These are phyloP conservation scores for Callaeas wilsoni DNA, from an alignment of 2,113 vertebrate species.

Conservation along the genomic window DNA sequence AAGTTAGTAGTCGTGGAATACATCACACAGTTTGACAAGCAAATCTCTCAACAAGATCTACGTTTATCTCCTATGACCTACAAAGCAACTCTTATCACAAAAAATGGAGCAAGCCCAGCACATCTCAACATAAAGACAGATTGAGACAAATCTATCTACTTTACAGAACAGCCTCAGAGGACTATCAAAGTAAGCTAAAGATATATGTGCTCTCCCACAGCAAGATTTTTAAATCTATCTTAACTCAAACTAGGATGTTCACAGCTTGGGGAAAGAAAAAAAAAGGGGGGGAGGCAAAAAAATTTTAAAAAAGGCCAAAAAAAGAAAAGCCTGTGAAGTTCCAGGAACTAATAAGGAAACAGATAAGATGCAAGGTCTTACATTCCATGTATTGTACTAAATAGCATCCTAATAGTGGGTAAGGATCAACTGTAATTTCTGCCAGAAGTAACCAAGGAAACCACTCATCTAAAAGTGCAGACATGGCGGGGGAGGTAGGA, in stretches of 20 bases:
- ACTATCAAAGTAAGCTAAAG: conserved; percentile 53
- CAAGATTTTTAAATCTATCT: conserved; percentile 39
- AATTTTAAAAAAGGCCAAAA: fast-evolving
- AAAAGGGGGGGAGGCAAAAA: fast-evolving
- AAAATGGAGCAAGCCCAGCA: conserved; percentile 62
- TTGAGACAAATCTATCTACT: conserved; percentile 57
- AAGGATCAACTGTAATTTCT: conserved; percentile 6
- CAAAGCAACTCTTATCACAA: conserved; percentile 66
- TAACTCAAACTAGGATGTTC: conserved; percentile 5
- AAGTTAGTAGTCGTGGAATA: conserved; percentile 66
- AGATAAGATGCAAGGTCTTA: not conserved
- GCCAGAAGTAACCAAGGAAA: conserved; percentile 57
- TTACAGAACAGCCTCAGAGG: conserved; percentile 33
- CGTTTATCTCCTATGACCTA: conserved; percentile 62
- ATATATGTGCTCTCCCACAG: conserved; percentile 29
- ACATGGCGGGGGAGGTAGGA: not conserved
- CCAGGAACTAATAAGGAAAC: not conserved
- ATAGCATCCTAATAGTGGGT: not conserved
- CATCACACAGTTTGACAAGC: conserved; percentile 63
- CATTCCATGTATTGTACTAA: not conserved
- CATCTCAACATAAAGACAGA: conserved; percentile 54
- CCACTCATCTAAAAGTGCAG: not conserved
- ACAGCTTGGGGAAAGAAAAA: not conserved
- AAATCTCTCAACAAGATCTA: conserved; percentile 63
- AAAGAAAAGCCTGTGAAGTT: not conserved